phyloP scores from a whole-genome alignment of 2,113 vertebrate species.

The Cavia porcellus region DNA sequence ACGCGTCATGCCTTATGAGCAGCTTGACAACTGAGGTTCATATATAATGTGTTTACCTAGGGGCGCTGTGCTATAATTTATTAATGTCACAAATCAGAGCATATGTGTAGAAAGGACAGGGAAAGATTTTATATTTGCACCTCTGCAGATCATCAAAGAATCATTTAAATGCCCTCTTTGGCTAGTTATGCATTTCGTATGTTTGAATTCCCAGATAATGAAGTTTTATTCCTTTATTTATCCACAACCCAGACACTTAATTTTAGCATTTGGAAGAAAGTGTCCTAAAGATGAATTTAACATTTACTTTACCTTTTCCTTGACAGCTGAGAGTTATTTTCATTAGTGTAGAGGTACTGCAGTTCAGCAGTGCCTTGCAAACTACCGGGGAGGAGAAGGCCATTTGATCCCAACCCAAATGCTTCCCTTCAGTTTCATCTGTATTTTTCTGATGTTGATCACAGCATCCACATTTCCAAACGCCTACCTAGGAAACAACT shows the following conservation, averaged over 20 bases:
- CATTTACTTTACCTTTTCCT: conserved; percentile 16
- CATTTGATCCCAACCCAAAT: not conserved
- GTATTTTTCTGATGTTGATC: not conserved
- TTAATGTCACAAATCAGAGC: not conserved
- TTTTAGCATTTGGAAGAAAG: conserved; percentile 31
- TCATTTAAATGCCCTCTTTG: not conserved
- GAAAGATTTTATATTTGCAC: not conserved
- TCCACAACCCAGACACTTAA: not conserved
- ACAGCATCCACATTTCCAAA: not conserved
- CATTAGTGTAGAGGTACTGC: not conserved
- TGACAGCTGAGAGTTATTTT: not conserved
- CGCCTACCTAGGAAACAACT: not conserved
- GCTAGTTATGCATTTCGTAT: not conserved
- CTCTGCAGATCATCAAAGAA: not conserved
- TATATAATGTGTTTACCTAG: not conserved
- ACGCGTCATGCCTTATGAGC: not conserved
- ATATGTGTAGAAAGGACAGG: not conserved
- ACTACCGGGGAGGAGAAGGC: not conserved
- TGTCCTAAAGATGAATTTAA: not conserved
- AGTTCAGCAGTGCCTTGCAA: not conserved
- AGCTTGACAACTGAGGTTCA: conserved; percentile 3
- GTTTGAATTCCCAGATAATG: not conserved
- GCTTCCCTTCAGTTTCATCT: not conserved
- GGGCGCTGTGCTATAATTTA: not conserved
- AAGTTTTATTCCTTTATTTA: conserved; percentile 7